Conservation (phyloP, 2,888 invertebrate species). For the Maniola hyperantus region DNA sequence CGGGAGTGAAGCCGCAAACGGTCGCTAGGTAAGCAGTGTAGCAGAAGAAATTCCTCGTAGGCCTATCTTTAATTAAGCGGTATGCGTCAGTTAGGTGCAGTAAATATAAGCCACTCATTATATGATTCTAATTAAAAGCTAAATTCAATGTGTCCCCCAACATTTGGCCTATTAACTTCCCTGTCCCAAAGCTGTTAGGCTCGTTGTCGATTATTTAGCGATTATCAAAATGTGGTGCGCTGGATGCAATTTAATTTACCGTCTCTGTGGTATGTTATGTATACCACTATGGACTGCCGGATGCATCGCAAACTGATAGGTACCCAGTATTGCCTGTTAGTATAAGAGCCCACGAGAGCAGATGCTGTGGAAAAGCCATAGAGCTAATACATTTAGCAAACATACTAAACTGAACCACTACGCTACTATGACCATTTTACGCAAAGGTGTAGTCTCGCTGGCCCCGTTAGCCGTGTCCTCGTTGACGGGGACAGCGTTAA, state of each 20-base stretch:
- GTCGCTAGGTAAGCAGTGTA: neutral
- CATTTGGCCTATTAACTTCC: slow-evolving; percentile 57
- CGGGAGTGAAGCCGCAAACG: no score
- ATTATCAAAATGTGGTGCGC: slow-evolving; percentile 57
- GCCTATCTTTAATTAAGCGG: neutral
- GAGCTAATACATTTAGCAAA: neutral
- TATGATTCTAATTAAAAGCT: slow-evolving; percentile 29
- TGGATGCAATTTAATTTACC: slow-evolving; percentile 72
- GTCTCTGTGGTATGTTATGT: slow-evolving; percentile 39
- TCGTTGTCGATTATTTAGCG: slow-evolving; percentile 67
- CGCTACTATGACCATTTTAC: no score
- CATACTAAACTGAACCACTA: neutral
- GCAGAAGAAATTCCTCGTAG: neutral
- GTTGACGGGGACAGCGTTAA: no score
- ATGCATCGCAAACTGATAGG: slow-evolving; percentile 35
- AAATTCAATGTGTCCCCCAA: slow-evolving; percentile 43
- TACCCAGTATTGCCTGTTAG: slow-evolving; percentile 40
- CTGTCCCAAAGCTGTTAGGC: slow-evolving; percentile 45
- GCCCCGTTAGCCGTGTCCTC: no score
- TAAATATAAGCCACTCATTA: neutral
- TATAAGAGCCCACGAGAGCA: neutral
- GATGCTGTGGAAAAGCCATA: neutral
- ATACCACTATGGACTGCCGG: slow-evolving; percentile 31
- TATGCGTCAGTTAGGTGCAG: neutral
- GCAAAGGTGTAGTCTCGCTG: no score